A percentile compares a stretch with the other conserved stretches of the same genome.
Evolutionary conservation across 1,140 invertebrate species (phyloP).

Genomic region (Drosophila miranda): DNA sequence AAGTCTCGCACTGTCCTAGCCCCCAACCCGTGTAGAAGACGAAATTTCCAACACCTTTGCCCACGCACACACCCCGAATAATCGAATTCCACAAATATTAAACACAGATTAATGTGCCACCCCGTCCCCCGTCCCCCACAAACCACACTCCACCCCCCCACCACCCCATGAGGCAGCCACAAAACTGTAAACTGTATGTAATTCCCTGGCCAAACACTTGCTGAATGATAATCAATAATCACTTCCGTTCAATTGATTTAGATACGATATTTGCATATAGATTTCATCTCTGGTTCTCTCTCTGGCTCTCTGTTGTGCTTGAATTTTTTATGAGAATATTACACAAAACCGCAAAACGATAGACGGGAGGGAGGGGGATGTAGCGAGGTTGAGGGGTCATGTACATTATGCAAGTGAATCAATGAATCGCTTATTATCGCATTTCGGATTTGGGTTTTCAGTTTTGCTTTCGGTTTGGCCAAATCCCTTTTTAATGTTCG

Average conservation of each 20-base stretch:
- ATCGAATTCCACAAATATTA: too few species aligned
- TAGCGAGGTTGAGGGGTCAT: background rate
- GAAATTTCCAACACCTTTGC: too few species aligned
- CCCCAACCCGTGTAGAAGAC: too few species aligned
- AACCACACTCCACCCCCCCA: background rate
- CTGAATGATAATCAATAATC: slow-evolving; percentile 45
- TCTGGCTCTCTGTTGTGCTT: slow-evolving; percentile 28
- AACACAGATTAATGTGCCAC: too few species aligned
- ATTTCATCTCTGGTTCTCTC: background rate
- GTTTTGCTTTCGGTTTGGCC: slow-evolving; percentile 42
- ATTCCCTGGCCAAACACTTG: slow-evolving; percentile 22
- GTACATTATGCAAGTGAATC: slow-evolving; percentile 57
- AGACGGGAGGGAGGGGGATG: too few species aligned
- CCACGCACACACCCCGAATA: too few species aligned
- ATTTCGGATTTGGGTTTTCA: slow-evolving; percentile 54
- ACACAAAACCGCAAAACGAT: slow-evolving; percentile 27
- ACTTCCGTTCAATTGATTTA: slow-evolving; percentile 50
- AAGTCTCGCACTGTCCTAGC: too few species aligned
- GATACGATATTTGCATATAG: slow-evolving; percentile 26
- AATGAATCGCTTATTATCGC: slow-evolving; percentile 67
- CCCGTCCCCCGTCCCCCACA: background rate
- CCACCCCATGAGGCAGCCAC: background rate
- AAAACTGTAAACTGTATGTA: slow-evolving; percentile 9
- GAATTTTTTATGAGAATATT: slow-evolving; percentile 40
- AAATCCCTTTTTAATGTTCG: slow-evolving; percentile 70